These are phyloP conservation scores for Fulmarus glacialis DNA, from an alignment of 2,113 vertebrate species.

Conservation along the genomic window DNA sequence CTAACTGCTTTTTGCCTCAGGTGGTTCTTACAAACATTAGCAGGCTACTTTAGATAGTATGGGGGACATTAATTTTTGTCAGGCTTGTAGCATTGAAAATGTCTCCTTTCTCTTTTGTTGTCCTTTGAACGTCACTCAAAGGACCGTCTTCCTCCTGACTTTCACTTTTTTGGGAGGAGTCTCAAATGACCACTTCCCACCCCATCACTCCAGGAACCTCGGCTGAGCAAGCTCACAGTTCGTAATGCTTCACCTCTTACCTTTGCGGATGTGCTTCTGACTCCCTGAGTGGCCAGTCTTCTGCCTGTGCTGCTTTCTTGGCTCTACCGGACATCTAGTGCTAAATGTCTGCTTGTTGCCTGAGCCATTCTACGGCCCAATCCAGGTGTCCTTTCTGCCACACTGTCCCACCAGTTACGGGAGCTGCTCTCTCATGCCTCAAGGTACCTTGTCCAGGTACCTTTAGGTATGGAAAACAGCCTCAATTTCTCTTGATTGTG, in stretches of 20 bases:
- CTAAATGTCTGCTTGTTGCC: neutral
- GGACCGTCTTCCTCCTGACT: neutral
- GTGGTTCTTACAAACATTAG: neutral
- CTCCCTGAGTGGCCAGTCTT: neutral
- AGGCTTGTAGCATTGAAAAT: neutral
- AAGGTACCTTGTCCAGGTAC: neutral
- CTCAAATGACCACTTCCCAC: neutral
- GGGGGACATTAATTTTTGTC: neutral
- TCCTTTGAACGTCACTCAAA: neutral
- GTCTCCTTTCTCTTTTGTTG: neutral
- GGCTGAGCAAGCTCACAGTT: neutral
- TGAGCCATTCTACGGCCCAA: fast-evolving
- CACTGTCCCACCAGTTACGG: neutral
- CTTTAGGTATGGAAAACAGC: neutral
- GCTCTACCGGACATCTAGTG: neutral
- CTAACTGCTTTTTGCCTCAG: neutral
- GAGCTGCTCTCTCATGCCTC: neutral
- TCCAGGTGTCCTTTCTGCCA: neutral
- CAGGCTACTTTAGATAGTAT: neutral
- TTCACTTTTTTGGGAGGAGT: neutral
- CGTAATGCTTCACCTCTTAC: neutral
- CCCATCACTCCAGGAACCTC: neutral
- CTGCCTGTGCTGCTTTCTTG: neutral
- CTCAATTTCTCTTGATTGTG: neutral
- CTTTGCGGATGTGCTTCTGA: neutral